These are phyloP conservation scores for Oscheius onirici DNA, from an alignment of 2,888 invertebrate species.

Conservation along the genomic window DNA sequence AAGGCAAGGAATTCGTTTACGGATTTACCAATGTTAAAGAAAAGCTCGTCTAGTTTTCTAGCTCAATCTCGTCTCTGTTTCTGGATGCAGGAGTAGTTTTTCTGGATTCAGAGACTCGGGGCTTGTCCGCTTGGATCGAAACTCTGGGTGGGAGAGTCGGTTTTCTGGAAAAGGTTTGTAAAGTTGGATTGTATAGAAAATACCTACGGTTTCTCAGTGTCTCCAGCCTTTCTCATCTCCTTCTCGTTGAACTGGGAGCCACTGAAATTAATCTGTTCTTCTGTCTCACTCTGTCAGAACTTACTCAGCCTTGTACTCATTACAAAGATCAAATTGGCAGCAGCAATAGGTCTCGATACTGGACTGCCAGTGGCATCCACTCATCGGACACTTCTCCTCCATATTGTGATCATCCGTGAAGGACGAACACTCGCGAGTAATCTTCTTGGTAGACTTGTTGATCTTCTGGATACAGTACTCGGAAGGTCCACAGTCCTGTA, in stretches of 20 bases:
- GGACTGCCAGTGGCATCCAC: constrained; percentile 51
- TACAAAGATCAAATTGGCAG: constrained; percentile 54
- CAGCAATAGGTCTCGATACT: constrained; percentile 47
- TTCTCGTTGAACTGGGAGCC: constrained; percentile 49
- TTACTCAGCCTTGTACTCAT: constrained; percentile 55
- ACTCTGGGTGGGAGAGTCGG: no score
- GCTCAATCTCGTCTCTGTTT: no score
- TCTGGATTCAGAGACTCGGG: no score
- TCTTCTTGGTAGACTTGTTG: constrained; percentile 44
- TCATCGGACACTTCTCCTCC: constrained; percentile 57
- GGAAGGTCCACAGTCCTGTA: constrained; percentile 50
- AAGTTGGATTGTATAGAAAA: no score
- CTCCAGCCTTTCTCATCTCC: constrained; percentile 30
- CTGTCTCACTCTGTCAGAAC: constrained; percentile 1
- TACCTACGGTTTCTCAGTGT: neutral
- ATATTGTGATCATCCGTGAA: constrained; percentile 54
- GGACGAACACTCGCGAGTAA: constrained; percentile 50
- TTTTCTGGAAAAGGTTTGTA: no score
- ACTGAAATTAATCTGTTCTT: constrained; percentile 35
- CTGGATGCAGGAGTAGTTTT: no score
- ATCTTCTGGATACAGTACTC: constrained; percentile 52
- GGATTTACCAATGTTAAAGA: no score
- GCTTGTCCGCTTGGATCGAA: no score
- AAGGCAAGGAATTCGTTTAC: no score
- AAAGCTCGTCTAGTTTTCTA: no score